These are phyloP conservation scores for Sympetrum striolatum DNA, from an alignment of 2,888 invertebrate genomes.

Conservation along the genomic window DNA sequence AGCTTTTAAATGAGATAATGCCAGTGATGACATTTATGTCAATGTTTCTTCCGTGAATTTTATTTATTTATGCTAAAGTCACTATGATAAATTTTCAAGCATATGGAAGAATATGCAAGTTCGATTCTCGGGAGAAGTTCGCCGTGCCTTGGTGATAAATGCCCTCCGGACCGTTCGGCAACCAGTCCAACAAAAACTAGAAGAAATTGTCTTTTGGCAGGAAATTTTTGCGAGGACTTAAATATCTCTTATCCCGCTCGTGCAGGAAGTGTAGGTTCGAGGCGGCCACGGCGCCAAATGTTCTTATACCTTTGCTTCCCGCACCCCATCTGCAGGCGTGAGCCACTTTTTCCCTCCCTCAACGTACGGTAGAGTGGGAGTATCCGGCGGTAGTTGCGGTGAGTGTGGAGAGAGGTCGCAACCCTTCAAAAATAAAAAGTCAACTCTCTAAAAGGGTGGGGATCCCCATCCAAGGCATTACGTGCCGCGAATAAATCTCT, in stretches of 20 bases:
- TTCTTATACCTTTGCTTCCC: too few species aligned
- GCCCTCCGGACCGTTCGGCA: neutral
- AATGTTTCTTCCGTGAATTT: too few species aligned
- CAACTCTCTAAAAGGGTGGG: neutral
- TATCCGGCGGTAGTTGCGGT: neutral
- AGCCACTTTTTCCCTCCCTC: neutral
- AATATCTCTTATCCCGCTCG: too few species aligned
- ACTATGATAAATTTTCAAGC: too few species aligned
- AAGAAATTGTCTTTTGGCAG: neutral
- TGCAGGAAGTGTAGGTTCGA: neutral
- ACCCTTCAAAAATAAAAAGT: conserved; percentile 7
- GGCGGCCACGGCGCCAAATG: too few species aligned
- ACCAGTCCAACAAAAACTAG: too few species aligned
- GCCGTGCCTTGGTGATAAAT: neutral
- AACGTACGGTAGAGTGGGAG: neutral
- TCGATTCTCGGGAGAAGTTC: neutral
- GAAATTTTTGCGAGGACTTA: neutral
- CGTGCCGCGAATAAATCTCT: conserved; percentile 40
- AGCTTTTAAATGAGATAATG: too few species aligned
- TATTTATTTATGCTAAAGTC: too few species aligned
- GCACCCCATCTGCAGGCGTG: too few species aligned
- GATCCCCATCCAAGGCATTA: conserved; percentile 8
- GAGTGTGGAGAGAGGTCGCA: neutral
- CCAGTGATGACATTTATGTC: too few species aligned
- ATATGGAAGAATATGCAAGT: too few species aligned